These are phyloP conservation scores for Amphibalanus amphitrite DNA, from an alignment of 1,140 invertebrate species.

Conservation along the genomic window DNA sequence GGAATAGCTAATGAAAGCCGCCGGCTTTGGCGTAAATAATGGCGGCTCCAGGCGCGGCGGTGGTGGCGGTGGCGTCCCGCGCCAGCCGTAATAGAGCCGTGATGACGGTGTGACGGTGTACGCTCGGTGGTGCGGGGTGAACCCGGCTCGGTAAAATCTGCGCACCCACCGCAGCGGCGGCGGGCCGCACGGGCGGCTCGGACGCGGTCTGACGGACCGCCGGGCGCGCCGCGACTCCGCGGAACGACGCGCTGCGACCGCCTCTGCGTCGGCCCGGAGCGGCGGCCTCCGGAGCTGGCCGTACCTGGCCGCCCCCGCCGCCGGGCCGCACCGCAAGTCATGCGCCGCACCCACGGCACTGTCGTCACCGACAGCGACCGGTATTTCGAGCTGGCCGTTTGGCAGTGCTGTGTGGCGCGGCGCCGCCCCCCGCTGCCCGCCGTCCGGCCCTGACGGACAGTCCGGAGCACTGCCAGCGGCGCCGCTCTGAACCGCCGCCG, in stretches of 20 bases:
- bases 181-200: neutral
- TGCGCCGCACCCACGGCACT: neutral
- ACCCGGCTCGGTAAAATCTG: neutral
- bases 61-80: neutral
- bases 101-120: neutral
- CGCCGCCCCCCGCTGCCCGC: no score
- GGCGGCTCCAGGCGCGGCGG: neutral
- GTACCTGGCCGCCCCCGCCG: no score
- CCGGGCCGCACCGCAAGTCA: neutral
- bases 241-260: neutral
- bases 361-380: no score
- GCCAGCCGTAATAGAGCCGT: neutral
- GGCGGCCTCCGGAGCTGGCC: neutral
- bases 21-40: conserved; percentile 1
- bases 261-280: no score
- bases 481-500: neutral
- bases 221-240: neutral
- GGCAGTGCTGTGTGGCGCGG: neutral
- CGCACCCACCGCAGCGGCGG: neutral
- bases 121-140: neutral
- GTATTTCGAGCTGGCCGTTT: neutral
- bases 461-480: neutral
- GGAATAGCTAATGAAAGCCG: conserved; percentile 4
- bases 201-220: no score
- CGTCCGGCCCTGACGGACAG: neutral